Evolutionary conservation across 2,888 invertebrate genomes (phyloP), one percentile per base, ranked within the genome.

Genomic region (Hypomecis atomaria): DNA sequence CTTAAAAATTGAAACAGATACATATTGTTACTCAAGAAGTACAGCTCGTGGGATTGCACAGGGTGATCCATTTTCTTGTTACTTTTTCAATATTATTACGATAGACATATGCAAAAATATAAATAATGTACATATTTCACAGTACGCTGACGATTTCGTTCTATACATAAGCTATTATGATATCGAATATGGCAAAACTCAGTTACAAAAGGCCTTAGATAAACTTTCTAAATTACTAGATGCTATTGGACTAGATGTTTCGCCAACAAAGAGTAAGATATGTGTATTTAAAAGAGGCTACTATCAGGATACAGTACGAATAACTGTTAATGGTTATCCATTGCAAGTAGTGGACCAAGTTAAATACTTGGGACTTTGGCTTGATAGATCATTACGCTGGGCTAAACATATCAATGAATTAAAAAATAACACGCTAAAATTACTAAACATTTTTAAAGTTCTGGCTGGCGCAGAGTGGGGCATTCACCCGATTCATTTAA

Each of bases 61-160:
- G 50, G 77, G 77, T 0, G 78, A 79, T 38, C 78, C 78, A 0
- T 33, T 78, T 0, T 79, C 78, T 0, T 78, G 80, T 0, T 10
- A 78, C 0, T 47, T 80, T 4, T 82, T 81, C 68, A 78, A 80
- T 59, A 55, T 71, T 4, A 73, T 62, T 0, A 79, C 77, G 1
- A 8, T 49, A 3, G 44, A 73, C 6, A 56, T 73, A 36, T 71
- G 63, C 44, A 57, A 56, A n/a, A n/a, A 23, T 10, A 37, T 70
- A 10, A 10, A 42, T 13, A 56, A 65, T 47, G 65, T 75, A 0
- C 7, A 36, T 1, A 54, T 75, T 0, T 71, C 71, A 7, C 76
- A 78, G 57, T 76, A 77, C 45, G 76, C 75, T 0, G 76, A 76
- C 42, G 62, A 63, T 58, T 66, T 62, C 48, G 56, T 59, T 6